phyloP scores from a whole-genome alignment of 2,888 invertebrate species.

The Pseudoips prasinana region DNA sequence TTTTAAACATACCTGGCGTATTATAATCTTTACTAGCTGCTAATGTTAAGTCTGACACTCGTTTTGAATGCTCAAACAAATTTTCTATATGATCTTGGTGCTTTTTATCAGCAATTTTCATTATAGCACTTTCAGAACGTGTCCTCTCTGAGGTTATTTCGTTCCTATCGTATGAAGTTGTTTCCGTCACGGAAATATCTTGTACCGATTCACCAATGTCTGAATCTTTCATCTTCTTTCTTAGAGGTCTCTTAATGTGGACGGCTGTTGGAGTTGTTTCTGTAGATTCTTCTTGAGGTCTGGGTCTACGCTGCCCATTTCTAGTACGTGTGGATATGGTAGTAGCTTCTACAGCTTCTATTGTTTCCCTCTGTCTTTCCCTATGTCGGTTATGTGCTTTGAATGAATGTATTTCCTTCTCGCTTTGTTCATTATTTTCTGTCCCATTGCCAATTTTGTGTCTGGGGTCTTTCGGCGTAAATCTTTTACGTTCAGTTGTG shows the following conservation, averaged over 20 bases:
- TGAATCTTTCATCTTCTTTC: conserved; percentile 66
- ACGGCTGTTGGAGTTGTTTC: conserved; percentile 52
- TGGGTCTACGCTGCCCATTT: conserved; percentile 61
- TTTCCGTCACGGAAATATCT: conserved; percentile 63
- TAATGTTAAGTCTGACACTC: conserved; percentile 87
- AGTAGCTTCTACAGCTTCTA: conserved; percentile 56
- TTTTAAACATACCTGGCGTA: conserved; percentile 87
- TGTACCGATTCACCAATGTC: conserved; percentile 67
- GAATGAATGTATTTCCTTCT: conserved; percentile 54
- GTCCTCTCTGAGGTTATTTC: conserved; percentile 72
- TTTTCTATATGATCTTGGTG: conserved; percentile 68
- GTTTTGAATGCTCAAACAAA: conserved; percentile 82
- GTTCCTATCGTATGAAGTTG: conserved; percentile 50
- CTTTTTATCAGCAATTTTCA: conserved; percentile 81
- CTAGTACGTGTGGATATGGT: conserved; percentile 70
- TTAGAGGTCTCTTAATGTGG: conserved; percentile 57
- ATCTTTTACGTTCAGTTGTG: conserved; percentile 76
- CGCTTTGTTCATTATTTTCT: conserved; percentile 56
- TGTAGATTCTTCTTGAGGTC: conserved; percentile 63
- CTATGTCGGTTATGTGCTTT: conserved; percentile 35
- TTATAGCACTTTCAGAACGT: conserved; percentile 77
- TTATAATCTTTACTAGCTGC: conserved; percentile 88
- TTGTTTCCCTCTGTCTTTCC: conserved; percentile 56
- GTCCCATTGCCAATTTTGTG: conserved; percentile 50
- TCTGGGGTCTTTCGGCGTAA: conserved; percentile 75